Evolutionary conservation across 2,113 vertebrate species (phyloP).

Genomic region (Empidonax alnorum): DNA sequence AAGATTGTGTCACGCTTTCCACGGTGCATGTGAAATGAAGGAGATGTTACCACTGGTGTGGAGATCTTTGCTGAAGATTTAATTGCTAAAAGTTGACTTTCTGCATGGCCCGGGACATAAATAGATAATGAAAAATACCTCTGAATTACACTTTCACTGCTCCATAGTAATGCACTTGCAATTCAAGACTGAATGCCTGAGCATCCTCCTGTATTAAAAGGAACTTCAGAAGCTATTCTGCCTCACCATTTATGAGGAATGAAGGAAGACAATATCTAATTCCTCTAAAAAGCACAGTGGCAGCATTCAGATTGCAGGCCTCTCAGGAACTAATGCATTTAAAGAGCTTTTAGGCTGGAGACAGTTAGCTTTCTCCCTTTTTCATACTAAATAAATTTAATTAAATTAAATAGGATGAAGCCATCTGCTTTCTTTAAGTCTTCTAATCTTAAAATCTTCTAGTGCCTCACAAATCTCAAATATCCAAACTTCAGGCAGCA

Average conservation of each 20-base stretch:
- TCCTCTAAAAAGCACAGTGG: conserved; percentile 60
- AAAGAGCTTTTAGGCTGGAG: conserved; percentile 78
- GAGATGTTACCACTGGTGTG: background rate
- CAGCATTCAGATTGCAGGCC: conserved; percentile 57
- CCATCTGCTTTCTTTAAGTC: conserved; percentile 67
- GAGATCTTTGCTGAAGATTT: background rate
- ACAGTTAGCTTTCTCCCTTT: conserved; percentile 70
- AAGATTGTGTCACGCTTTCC: background rate
- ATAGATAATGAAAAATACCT: background rate
- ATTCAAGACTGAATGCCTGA: background rate
- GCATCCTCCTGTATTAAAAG: background rate
- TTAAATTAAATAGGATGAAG: conserved; percentile 71
- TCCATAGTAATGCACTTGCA: background rate
- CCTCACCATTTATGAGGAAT: conserved; percentile 26
- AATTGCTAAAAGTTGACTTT: background rate
- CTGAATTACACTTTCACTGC: background rate
- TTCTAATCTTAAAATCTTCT: conserved; percentile 54
- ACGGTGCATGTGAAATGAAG: background rate
- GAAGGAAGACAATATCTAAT: conserved; percentile 66
- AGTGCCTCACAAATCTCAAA: conserved; percentile 64
- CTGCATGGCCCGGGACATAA: background rate
- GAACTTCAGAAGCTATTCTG: background rate
- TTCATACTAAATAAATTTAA: conserved; percentile 73
- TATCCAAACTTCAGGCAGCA: conserved; percentile 44
- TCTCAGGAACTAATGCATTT: conserved; percentile 74